Conservation (phyloP, 92 coral and sea anemone genomes). For the Anthopleura xanthogrammica region DNA sequence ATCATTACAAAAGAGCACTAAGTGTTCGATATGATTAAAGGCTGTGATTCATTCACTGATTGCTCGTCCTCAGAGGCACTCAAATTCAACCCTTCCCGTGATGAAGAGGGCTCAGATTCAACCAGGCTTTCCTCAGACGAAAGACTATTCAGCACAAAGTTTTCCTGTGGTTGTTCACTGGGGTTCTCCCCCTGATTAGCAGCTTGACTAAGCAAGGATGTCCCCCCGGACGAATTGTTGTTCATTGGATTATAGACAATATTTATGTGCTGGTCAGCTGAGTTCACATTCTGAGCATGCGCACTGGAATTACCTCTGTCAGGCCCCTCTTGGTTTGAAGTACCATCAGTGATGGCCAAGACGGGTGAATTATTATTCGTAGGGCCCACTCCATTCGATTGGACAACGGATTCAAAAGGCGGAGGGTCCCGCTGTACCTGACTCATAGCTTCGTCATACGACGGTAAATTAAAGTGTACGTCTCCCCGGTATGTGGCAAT, state of each 20-base stretch:
- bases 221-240: background rate
- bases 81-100: background rate
- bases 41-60: constrained; percentile 29
- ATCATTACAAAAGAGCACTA: background rate
- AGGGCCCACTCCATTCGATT: constrained; percentile 8
- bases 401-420: constrained; percentile 75
- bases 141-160: constrained; percentile 7
- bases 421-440: constrained; percentile 85
- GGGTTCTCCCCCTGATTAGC: background rate
- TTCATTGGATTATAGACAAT: constrained; percentile 53
- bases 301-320: constrained; percentile 8
- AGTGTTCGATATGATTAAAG: constrained; percentile 20
- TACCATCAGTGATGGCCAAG: background rate
- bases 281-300: constrained; percentile 18
- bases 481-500: constrained; percentile 83
- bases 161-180: constrained; percentile 5
- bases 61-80: constrained; percentile 40
- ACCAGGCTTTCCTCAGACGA: constrained; percentile 25
- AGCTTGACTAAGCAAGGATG: background rate
- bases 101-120: constrained; percentile 7
- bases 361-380: constrained; percentile 20
- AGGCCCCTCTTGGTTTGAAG: background rate
- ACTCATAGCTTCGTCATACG: constrained; percentile 94
- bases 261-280: constrained; percentile 43
- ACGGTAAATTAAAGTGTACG: constrained; percentile 84